phyloP scores from a whole-genome alignment of 2,797 vertebrate genomes.

The Phoebastria nigripes region DNA sequence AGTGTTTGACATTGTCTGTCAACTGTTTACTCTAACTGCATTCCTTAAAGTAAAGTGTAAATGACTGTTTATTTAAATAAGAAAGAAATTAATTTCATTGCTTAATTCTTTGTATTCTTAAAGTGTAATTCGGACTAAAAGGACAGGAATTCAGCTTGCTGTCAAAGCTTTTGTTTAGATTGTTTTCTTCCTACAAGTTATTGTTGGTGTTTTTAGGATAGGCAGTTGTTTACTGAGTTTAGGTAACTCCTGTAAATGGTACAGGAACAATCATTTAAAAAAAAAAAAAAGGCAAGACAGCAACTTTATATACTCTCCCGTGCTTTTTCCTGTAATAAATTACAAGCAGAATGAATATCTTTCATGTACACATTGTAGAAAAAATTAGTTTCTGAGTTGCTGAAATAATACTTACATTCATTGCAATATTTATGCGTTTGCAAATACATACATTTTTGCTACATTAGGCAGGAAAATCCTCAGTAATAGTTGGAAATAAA shows the following conservation, averaged over 20 bases:
- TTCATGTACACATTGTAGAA: neutral
- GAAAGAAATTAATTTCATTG: neutral
- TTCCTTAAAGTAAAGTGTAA: neutral
- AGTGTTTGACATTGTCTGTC: neutral
- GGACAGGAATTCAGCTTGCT: neutral
- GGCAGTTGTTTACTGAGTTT: neutral
- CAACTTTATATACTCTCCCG: neutral
- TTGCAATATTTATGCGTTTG: neutral
- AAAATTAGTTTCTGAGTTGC: neutral
- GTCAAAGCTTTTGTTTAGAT: slow-evolving; percentile 14
- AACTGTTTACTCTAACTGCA: neutral
- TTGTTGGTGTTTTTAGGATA: neutral
- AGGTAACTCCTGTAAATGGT: neutral
- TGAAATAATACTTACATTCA: neutral
- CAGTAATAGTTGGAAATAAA: neutral
- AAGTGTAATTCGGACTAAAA: neutral
- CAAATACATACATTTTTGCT: neutral
- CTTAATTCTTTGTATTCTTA: neutral
- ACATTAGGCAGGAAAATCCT: neutral
- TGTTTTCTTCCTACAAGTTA: neutral
- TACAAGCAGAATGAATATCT: neutral
- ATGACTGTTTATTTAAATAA: neutral
- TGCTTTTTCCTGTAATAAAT: neutral
- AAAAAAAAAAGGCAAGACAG: neutral
- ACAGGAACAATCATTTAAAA: neutral